Conservation (phyloP, 2,888 invertebrate species). For the Drosophila flavopinicola region DNA sequence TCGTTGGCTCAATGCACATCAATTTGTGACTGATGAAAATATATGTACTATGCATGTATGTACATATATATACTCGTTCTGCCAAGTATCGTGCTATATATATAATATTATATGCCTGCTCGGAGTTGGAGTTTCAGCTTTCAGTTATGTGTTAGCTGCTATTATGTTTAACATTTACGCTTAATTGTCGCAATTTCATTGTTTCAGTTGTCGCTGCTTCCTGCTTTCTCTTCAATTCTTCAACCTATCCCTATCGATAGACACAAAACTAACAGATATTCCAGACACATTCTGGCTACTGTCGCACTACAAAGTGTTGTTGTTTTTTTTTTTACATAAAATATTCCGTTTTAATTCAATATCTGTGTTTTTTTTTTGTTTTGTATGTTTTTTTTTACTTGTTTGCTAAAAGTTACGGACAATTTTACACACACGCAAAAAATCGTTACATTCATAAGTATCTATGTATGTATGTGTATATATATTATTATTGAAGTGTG, state of each 20-base stretch:
- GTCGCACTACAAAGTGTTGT: slow-evolving; percentile 28
- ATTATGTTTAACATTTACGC: slow-evolving; percentile 60
- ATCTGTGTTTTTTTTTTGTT: slow-evolving; percentile 39
- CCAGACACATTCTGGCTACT: slow-evolving; percentile 37
- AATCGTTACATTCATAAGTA: slow-evolving; percentile 42
- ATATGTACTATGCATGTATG: slow-evolving; percentile 35
- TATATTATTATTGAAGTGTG: slow-evolving; percentile 74
- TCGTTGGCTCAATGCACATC: slow-evolving; percentile 53
- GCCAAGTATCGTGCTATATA: slow-evolving; percentile 6
- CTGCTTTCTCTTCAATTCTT: slow-evolving; percentile 4
- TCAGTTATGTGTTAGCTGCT: slow-evolving; percentile 20
- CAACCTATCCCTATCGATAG: slow-evolving; percentile 25
- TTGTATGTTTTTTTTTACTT: slow-evolving; percentile 28
- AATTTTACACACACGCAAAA: slow-evolving; percentile 79
- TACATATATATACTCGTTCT: slow-evolving; percentile 13
- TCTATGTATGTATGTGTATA: slow-evolving; percentile 51
- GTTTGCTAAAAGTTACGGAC: slow-evolving; percentile 82
- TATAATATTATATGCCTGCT: slow-evolving; percentile 21
- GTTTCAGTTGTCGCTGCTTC: slow-evolving; percentile 71
- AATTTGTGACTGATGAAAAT: slow-evolving; percentile 57
- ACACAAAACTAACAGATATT: slow-evolving; percentile 9
- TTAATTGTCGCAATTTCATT: slow-evolving; percentile 80
- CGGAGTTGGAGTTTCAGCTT: slow-evolving; percentile 25
- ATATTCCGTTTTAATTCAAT: slow-evolving; percentile 60
- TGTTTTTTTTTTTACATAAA: slow-evolving; percentile 57